A percentile compares a stretch with the other conserved stretches of the same genome.
phyloP scores from a whole-genome alignment of 64 coral and sea anemone genomes.

The Montipora foliosa region DNA sequence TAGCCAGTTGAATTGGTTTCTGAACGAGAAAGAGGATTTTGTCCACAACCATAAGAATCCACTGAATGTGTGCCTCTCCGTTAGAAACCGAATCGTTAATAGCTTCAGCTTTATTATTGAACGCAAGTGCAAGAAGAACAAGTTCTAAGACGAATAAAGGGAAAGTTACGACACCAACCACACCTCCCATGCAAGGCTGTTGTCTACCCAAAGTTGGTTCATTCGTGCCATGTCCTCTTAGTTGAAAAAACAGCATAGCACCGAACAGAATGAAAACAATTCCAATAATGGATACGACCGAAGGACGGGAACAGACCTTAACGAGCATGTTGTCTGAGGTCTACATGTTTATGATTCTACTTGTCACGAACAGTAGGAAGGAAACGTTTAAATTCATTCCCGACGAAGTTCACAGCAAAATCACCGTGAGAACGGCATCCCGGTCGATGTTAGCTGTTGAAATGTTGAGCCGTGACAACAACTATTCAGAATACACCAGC shows the following conservation, averaged over 20 bases:
- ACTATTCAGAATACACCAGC: too few relatives aligned
- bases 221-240: background rate
- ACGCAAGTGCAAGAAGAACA: slow-evolving; percentile 32
- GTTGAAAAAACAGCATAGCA: slow-evolving; percentile 46
- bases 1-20: slow-evolving; percentile 46
- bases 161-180: slow-evolving; percentile 56
- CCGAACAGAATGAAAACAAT: slow-evolving; percentile 51
- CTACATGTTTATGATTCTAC: too few relatives aligned
- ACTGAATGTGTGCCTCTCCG: background rate
- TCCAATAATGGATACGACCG: slow-evolving; percentile 32
- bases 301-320: slow-evolving; percentile 37
- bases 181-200: slow-evolving; percentile 75
- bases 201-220: slow-evolving; percentile 8
- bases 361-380: too few relatives aligned
- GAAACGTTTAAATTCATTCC: too few relatives aligned
- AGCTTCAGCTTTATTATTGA: background rate
- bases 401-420: too few relatives aligned
- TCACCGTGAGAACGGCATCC: too few relatives aligned
- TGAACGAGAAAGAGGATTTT: slow-evolving; percentile 37
- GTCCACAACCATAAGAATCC: slow-evolving; percentile 9
- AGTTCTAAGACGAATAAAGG: slow-evolving; percentile 34
- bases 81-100: too few relatives aligned
- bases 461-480: too few relatives aligned
- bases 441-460: too few relatives aligned
- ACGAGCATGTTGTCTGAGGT: slow-evolving; percentile 8